phyloP scores from a whole-genome alignment of 64 coral and sea anemone species.

The Pachyseris speciosa region DNA sequence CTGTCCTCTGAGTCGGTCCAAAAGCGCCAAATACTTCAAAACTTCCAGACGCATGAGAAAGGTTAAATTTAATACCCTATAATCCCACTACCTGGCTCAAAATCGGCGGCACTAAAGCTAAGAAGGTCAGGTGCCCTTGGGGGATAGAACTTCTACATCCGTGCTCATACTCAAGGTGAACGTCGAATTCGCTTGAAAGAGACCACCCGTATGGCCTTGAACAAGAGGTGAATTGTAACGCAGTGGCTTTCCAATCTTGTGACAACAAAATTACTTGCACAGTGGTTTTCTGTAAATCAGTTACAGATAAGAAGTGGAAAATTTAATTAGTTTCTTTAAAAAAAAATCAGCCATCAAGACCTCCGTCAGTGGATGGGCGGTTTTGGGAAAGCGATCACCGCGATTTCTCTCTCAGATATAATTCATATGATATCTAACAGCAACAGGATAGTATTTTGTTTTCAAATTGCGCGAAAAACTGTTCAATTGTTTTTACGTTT shows the following conservation, averaged over 20 bases:
- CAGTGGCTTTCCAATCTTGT: background rate
- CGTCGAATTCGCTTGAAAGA: background rate
- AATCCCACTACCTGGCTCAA: too few relatives aligned
- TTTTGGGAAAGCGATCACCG: background rate
- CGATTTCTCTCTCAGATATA: background rate
- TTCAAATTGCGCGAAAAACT: too few relatives aligned
- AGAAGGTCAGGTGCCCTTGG: background rate
- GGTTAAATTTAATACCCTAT: too few relatives aligned
- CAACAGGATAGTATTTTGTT: too few relatives aligned
- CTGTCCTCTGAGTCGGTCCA: too few relatives aligned
- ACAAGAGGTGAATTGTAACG: slow-evolving; percentile 14
- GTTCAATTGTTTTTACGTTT: too few relatives aligned
- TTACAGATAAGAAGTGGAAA: background rate
- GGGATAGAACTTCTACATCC: background rate
- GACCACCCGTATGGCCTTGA: slow-evolving; percentile 9
- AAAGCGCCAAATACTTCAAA: too few relatives aligned
- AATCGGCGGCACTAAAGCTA: background rate
- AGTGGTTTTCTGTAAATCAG: background rate
- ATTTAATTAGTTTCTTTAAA: slow-evolving; percentile 7
- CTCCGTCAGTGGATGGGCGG: background rate
- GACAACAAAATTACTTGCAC: background rate
- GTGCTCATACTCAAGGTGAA: background rate
- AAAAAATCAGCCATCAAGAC: background rate
- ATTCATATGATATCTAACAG: too few relatives aligned
- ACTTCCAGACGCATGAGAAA: too few relatives aligned